A percentile compares a stretch with the other conserved stretches of the same genome.
Conservation (phyloP, 2,797 vertebrate species). For the Micromesistius poutassou region DNA sequence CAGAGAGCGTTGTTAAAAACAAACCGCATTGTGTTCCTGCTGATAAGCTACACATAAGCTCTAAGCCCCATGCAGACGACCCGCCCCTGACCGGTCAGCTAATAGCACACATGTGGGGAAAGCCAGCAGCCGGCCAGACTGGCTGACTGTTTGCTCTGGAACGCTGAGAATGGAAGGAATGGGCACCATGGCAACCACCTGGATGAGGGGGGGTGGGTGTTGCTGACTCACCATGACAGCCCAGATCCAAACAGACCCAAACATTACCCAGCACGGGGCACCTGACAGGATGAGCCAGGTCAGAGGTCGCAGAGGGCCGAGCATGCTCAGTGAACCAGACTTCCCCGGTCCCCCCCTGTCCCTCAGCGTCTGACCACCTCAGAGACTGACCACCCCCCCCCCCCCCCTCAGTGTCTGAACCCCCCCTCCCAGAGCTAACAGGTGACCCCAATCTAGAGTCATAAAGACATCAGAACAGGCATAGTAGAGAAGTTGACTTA, state of each 20-base stretch:
- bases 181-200: constrained; percentile 64
- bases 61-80: neutral
- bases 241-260: constrained; percentile 63
- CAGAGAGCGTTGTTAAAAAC: neutral
- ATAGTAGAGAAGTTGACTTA: constrained; percentile 74
- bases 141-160: constrained; percentile 19
- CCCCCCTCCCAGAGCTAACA: constrained; percentile 11
- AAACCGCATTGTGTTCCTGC: neutral
- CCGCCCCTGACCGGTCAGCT: too few relatives aligned
- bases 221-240: constrained; percentile 66
- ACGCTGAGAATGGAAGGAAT: constrained; percentile 60
- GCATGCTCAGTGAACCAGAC: too few relatives aligned
- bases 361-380: too few relatives aligned
- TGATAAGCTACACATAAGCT: neutral
- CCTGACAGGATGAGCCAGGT: constrained; percentile 13
- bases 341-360: too few relatives aligned
- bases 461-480: constrained; percentile 4
- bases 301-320: neutral
- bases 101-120: neutral
- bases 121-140: neutral
- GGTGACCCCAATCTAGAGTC: neutral
- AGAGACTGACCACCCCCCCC: too few relatives aligned
- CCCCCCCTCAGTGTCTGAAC: too few relatives aligned
- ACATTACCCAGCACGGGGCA: constrained; percentile 41
- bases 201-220: constrained; percentile 48